phyloP scores from a whole-genome alignment of 2,888 invertebrate species.

The Osmoderma eremita region DNA sequence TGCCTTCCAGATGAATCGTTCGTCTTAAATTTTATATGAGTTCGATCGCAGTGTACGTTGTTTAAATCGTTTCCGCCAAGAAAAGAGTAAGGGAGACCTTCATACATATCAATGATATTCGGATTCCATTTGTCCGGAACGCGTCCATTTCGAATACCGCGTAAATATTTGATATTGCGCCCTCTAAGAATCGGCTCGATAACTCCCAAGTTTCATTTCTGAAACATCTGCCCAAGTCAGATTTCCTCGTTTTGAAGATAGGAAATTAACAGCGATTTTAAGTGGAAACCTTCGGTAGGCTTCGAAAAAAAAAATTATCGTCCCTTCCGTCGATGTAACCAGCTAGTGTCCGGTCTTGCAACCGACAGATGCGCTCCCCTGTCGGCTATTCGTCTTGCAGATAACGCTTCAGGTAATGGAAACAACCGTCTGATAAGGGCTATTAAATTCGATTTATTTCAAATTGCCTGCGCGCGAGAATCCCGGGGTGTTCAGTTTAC shows the following conservation, averaged over 20 bases:
- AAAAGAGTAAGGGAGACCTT: no score
- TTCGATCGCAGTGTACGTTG: no score
- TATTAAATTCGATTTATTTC: slow-evolving; percentile 44
- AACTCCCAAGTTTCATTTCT: no score
- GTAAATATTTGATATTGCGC: slow-evolving; percentile 14
- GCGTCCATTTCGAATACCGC: slow-evolving; percentile 5
- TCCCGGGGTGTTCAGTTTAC: not conserved
- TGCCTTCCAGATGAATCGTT: no score
- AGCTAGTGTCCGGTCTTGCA: slow-evolving; percentile 5
- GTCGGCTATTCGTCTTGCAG: slow-evolving; percentile 43
- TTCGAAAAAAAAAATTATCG: not conserved
- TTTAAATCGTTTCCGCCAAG: no score
- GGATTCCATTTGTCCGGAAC: slow-evolving; percentile 19
- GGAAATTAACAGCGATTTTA: slow-evolving; percentile 10
- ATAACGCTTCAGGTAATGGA: slow-evolving; percentile 46
- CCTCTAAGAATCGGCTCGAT: no score
- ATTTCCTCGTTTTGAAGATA: not conserved
- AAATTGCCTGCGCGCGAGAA: slow-evolving; percentile 15
- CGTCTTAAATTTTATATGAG: no score
- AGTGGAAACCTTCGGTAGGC: not conserved
- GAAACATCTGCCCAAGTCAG: no score
- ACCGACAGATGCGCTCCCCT: not conserved
- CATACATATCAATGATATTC: slow-evolving; percentile 16
- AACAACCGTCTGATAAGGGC: slow-evolving; percentile 44
- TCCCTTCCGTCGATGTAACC: slow-evolving; percentile 8